Percentiles rank a stretch among this genome's conserved stretches.
These are phyloP conservation scores for Shinisaurus crocodilurus DNA, from an alignment of 2,113 vertebrate genomes.

Conservation along the genomic window DNA sequence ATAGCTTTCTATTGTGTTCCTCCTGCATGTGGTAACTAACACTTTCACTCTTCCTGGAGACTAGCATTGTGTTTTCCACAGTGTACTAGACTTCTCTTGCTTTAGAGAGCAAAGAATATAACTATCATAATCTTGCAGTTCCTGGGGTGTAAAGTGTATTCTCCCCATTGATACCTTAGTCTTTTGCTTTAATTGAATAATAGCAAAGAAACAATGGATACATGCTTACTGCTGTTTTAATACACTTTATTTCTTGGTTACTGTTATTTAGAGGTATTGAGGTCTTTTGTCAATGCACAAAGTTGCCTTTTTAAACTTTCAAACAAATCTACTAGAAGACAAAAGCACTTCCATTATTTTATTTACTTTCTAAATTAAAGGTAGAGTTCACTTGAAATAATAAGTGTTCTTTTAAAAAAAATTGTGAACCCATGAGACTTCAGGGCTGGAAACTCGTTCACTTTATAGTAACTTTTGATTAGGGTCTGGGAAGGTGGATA, in stretches of 20 bases:
- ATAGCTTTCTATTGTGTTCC: constrained; percentile 35
- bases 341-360: constrained; percentile 39
- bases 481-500: constrained; percentile 77
- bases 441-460: constrained; percentile 70
- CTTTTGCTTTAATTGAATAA: constrained; percentile 45
- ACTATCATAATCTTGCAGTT: constrained; percentile 39
- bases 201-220: constrained; percentile 30
- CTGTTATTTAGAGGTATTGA: constrained; percentile 44
- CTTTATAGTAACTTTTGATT: constrained; percentile 76
- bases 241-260: constrained; percentile 19
- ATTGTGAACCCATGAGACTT: constrained; percentile 61
- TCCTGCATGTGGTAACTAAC: constrained; percentile 36
- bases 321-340: constrained; percentile 32
- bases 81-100: constrained; percentile 42
- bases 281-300: constrained; percentile 39
- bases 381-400: constrained; percentile 58
- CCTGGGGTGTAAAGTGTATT: constrained; percentile 3
- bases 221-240: constrained; percentile 39
- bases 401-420: constrained; percentile 55
- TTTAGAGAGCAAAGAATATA: constrained; percentile 53
- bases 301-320: constrained; percentile 33
- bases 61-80: constrained; percentile 46
- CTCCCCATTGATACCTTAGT: constrained; percentile 40
- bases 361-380: constrained; percentile 57
- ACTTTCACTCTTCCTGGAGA: constrained; percentile 53